phyloP scores from a whole-genome alignment of 2,888 invertebrate genomes.

The Nemotelus nigrinus region DNA sequence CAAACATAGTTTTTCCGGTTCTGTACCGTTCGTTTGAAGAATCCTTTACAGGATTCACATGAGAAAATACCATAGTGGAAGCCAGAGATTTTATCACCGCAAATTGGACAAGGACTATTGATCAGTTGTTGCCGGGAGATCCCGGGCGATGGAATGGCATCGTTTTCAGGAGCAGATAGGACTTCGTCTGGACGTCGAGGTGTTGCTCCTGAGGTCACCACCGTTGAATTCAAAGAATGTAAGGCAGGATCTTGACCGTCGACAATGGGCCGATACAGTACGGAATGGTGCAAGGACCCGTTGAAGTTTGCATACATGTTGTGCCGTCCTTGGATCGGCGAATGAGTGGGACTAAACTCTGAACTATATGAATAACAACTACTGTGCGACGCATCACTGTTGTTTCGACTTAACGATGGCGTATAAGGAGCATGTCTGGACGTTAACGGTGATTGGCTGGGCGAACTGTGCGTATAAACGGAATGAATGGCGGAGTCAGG shows the following conservation, averaged over 20 bases:
- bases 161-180: conserved; percentile 56
- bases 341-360: conserved; percentile 85
- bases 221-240: conserved; percentile 62
- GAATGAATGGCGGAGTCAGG: conserved; percentile 91
- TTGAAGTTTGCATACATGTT: conserved; percentile 61
- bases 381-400: conserved; percentile 90
- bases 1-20: conserved; percentile 97
- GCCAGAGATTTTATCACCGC: conserved; percentile 94
- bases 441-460: conserved; percentile 86
- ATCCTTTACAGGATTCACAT: conserved; percentile 97
- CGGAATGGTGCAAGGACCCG: conserved; percentile 67
- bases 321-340: conserved; percentile 81
- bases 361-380: conserved; percentile 89
- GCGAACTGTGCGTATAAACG: conserved; percentile 82
- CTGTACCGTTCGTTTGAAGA: conserved; percentile 98
- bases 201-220: conserved; percentile 53
- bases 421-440: conserved; percentile 83
- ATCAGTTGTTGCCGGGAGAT: conserved; percentile 90
- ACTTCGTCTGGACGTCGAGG: conserved; percentile 59
- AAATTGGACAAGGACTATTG: conserved; percentile 94
- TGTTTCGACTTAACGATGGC: conserved; percentile 86
- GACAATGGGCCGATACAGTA: conserved; percentile 68
- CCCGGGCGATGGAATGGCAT: conserved; percentile 71
- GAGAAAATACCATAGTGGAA: conserved; percentile 99
- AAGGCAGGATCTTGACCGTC: conserved; percentile 62